phyloP scores from a whole-genome alignment of 1,140 invertebrate genomes.

The Hylaeus volcanicus region DNA sequence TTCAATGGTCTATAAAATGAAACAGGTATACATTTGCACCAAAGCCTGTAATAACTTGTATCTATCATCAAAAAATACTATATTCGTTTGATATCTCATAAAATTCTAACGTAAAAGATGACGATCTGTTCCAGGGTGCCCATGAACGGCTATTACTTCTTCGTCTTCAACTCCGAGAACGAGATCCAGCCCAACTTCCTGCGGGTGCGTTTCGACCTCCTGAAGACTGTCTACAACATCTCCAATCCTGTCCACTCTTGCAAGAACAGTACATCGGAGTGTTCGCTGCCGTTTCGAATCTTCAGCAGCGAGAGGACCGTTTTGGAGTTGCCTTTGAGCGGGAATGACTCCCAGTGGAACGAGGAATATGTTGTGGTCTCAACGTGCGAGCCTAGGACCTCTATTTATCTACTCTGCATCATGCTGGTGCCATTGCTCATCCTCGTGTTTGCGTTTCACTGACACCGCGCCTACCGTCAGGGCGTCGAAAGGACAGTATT shows the following conservation, averaged over 20 bases:
- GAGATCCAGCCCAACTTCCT: conserved; percentile 87
- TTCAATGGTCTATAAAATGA: too few relatives aligned
- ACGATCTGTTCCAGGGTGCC: conserved; percentile 81
- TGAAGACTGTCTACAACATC: conserved; percentile 86
- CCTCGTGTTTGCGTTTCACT: conserved; percentile 87
- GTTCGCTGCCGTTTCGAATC: conserved; percentile 84
- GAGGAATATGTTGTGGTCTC: conserved; percentile 87
- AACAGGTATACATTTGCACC: too few relatives aligned
- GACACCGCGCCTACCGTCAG: not conserved
- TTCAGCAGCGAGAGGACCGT: conserved; percentile 86
- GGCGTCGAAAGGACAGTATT: not conserved
- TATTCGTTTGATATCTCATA: not conserved
- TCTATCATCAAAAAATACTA: too few relatives aligned
- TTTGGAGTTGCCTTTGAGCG: conserved; percentile 82
- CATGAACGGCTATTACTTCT: conserved; percentile 89
- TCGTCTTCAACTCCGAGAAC: conserved; percentile 91
- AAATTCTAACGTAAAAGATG: not conserved
- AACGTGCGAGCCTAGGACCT: conserved; percentile 87
- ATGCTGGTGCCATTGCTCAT: conserved; percentile 87
- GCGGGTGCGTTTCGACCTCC: conserved; percentile 84
- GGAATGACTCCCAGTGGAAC: conserved; percentile 86
- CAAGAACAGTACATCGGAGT: conserved; percentile 83
- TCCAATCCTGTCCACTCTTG: conserved; percentile 82
- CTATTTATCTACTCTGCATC: conserved; percentile 86
- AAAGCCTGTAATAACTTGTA: too few relatives aligned